These are phyloP conservation scores for Sesamia nonagrioides DNA, from an alignment of 1,140 invertebrate genomes.

Conservation along the genomic window DNA sequence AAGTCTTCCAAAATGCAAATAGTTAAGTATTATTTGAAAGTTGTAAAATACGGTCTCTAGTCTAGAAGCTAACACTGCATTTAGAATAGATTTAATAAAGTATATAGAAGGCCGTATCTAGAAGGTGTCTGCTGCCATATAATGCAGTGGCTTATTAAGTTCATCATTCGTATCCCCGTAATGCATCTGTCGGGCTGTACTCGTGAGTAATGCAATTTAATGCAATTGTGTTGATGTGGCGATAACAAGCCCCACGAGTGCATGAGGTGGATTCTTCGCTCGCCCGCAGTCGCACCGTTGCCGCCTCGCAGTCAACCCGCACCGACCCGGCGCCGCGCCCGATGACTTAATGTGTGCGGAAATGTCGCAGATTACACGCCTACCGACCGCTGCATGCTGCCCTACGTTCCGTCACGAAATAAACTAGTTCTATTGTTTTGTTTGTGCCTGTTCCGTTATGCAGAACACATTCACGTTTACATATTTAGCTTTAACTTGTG, in stretches of 20 bases:
- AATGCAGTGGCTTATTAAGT: not conserved
- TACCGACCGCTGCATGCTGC: constrained; percentile 37
- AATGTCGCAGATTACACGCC: constrained; percentile 59
- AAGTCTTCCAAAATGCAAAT: constrained; percentile 42
- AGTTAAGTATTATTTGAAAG: constrained; percentile 27
- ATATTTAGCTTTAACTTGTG: constrained; percentile 33
- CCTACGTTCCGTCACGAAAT: constrained; percentile 33
- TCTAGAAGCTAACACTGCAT: constrained; percentile 26
- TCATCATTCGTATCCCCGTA: constrained; percentile 43
- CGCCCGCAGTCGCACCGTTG: constrained; percentile 8
- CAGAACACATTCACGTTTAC: not conserved
- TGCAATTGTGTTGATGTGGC: constrained; percentile 72
- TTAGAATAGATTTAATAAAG: constrained; percentile 13
- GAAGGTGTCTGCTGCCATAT: too few species aligned
- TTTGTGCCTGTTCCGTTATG: constrained; percentile 15
- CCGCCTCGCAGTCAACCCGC: not conserved
- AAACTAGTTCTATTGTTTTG: constrained; percentile 41
- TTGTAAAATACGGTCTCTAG: constrained; percentile 15
- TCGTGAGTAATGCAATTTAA: constrained; percentile 70
- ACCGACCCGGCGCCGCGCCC: not conserved
- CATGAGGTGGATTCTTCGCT: constrained; percentile 11
- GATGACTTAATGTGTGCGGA: constrained; percentile 58
- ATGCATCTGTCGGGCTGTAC: constrained; percentile 46
- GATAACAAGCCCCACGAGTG: constrained; percentile 58
- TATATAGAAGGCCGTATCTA: too few species aligned